Conservation (phyloP, 2,113 vertebrate species). For the Dipodomys ordii region DNA sequence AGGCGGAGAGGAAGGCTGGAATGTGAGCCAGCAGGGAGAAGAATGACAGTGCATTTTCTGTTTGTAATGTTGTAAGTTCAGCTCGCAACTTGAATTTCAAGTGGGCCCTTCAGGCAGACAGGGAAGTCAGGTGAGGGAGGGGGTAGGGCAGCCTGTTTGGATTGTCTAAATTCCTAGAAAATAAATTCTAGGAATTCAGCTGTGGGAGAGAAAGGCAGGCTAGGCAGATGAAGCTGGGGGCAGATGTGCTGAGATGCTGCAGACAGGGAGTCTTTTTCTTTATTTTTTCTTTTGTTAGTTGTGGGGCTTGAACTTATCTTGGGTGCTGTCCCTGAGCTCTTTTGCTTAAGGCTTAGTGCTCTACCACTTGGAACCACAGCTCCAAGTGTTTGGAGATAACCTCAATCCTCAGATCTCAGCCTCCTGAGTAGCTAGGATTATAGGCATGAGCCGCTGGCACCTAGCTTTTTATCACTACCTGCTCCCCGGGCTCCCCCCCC, state of each 20-base stretch:
- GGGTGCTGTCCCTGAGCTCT: no score
- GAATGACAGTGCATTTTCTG: conserved; percentile 31
- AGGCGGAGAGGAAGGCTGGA: conserved; percentile 39
- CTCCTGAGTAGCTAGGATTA: no score
- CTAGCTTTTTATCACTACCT: no score
- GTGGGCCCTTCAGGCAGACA: conserved; percentile 73
- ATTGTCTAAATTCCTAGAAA: conserved; percentile 75
- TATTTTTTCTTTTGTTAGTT: not conserved
- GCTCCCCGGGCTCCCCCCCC: no score
- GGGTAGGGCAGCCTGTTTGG: not conserved
- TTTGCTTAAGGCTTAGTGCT: no score
- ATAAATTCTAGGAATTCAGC: conserved; percentile 72
- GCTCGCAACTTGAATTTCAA: conserved; percentile 66
- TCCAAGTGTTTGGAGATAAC: no score
- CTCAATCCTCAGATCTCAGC: no score
- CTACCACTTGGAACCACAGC: no score
- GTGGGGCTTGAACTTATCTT: no score
- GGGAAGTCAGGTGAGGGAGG: conserved; percentile 52
- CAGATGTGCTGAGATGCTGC: not conserved
- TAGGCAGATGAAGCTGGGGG: not conserved
- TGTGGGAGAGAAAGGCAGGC: not conserved
- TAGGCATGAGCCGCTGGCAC: no score
- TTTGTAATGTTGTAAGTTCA: not conserved
- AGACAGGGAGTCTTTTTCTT: not conserved
- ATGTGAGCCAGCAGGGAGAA: not conserved